These are phyloP conservation scores for Ammodytes dubius DNA, from an alignment of 2,113 vertebrate species.

Conservation along the genomic window DNA sequence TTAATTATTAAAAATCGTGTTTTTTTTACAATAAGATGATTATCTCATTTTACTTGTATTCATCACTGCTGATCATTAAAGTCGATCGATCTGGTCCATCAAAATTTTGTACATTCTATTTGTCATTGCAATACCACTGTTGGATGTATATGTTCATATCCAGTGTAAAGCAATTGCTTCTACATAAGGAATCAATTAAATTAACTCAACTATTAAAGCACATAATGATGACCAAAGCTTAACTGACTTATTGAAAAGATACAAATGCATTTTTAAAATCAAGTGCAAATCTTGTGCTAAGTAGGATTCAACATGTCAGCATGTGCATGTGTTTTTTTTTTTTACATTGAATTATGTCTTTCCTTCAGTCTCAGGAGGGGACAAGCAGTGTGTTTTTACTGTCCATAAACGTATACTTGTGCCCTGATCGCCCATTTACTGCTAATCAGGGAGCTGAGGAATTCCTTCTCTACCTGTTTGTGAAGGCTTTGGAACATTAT, in stretches of 20 bases:
- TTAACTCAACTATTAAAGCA: not conserved
- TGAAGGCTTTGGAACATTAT: slow-evolving; percentile 69
- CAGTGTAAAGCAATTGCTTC: not conserved
- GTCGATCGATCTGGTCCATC: not conserved
- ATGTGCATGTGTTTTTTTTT: not conserved
- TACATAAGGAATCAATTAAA: not conserved
- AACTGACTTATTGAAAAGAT: not conserved
- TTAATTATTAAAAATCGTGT: not conserved
- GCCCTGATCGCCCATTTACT: slow-evolving; percentile 48
- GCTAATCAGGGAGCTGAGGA: slow-evolving; percentile 58
- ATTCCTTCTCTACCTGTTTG: slow-evolving; percentile 67
- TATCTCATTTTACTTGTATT: not conserved
- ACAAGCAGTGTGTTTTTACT: slow-evolving; percentile 16
- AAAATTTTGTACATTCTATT: not conserved
- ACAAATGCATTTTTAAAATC: not conserved
- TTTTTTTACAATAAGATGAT: not conserved
- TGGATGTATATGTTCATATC: not conserved
- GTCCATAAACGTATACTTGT: slow-evolving; percentile 38
- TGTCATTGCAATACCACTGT: not conserved
- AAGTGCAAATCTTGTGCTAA: not conserved
- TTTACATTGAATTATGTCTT: not conserved
- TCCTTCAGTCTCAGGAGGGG: slow-evolving; percentile 4
- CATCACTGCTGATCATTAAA: not conserved
- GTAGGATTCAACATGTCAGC: not conserved
- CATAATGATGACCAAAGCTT: not conserved